These are phyloP conservation scores for Orientallactaga sibirica DNA, from an alignment of 2,797 vertebrate genomes.

Conservation along the genomic window DNA sequence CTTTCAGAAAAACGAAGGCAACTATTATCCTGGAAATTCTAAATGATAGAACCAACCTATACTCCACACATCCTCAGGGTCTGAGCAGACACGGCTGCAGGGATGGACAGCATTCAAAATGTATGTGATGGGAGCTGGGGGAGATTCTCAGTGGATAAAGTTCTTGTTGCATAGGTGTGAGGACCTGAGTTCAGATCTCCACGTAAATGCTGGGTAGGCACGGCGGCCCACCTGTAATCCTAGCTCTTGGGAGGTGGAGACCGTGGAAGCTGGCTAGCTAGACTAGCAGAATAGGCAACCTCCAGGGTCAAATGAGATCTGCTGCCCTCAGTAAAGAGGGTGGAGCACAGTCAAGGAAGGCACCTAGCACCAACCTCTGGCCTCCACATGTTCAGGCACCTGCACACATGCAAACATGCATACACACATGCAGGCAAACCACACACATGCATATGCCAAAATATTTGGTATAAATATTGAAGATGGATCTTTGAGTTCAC, in stretches of 20 bases:
- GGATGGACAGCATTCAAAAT: not conserved
- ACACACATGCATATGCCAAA: too few relatives aligned
- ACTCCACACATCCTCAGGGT: not conserved
- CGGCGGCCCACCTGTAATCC: not conserved
- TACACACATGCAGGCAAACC: too few relatives aligned
- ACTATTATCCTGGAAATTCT: not conserved
- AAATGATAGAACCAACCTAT: not conserved
- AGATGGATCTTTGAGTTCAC: not conserved
- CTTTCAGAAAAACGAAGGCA: conserved; percentile 22
- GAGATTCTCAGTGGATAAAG: not conserved
- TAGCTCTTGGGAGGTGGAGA: not conserved
- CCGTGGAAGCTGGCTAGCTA: not conserved
- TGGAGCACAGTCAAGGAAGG: not conserved
- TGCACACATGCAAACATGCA: not conserved
- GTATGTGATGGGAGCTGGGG: too few relatives aligned
- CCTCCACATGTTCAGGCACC: not conserved
- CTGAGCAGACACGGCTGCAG: not conserved
- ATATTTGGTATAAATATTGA: not conserved
- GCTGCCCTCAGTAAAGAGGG: not conserved
- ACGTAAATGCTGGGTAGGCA: too few relatives aligned
- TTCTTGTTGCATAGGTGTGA: not conserved
- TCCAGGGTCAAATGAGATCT: not conserved
- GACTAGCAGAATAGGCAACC: not conserved
- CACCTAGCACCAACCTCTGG: not conserved
- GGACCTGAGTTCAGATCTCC: not conserved